Percentiles rank a stretch among this genome's conserved stretches.
phyloP scores from a whole-genome alignment of 2,888 invertebrate genomes.

The Masnerella sp. region DNA sequence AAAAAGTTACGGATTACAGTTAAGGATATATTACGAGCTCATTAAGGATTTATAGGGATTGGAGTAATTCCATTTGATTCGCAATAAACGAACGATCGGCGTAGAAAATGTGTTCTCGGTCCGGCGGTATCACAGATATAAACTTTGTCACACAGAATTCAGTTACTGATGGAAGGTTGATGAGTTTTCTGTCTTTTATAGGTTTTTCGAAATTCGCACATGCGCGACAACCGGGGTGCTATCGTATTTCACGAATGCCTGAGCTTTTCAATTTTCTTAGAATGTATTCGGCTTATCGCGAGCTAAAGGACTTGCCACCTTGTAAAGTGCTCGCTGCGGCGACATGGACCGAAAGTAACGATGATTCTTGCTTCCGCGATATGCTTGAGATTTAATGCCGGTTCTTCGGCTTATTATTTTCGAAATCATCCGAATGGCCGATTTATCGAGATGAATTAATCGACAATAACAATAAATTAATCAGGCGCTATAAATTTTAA shows the following conservation, averaged over 20 bases:
- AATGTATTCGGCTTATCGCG: slow-evolving; percentile 69
- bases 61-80: too few relatives aligned
- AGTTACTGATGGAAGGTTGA: slow-evolving; percentile 70
- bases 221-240: slow-evolving; percentile 67
- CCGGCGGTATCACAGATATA: slow-evolving; percentile 23
- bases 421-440: slow-evolving; percentile 14
- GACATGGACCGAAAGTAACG: slow-evolving; percentile 70
- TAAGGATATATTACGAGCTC: too few relatives aligned
- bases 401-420: slow-evolving; percentile 18
- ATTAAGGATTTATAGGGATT: too few relatives aligned
- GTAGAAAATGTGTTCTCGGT: not conserved
- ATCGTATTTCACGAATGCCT: slow-evolving; percentile 71
- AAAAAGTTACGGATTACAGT: too few relatives aligned
- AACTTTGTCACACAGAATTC: slow-evolving; percentile 53
- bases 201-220: slow-evolving; percentile 64
- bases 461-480: not conserved
- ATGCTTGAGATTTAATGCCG: slow-evolving; percentile 27
- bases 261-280: slow-evolving; percentile 74
- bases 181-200: slow-evolving; percentile 71
- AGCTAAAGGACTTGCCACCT: slow-evolving; percentile 65
- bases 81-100: not conserved
- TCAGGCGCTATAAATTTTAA: not conserved
- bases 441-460: slow-evolving; percentile 4
- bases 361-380: slow-evolving; percentile 16
- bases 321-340: slow-evolving; percentile 49